phyloP scores from a whole-genome alignment of 2,888 invertebrate genomes.

The Villa cingulata region DNA sequence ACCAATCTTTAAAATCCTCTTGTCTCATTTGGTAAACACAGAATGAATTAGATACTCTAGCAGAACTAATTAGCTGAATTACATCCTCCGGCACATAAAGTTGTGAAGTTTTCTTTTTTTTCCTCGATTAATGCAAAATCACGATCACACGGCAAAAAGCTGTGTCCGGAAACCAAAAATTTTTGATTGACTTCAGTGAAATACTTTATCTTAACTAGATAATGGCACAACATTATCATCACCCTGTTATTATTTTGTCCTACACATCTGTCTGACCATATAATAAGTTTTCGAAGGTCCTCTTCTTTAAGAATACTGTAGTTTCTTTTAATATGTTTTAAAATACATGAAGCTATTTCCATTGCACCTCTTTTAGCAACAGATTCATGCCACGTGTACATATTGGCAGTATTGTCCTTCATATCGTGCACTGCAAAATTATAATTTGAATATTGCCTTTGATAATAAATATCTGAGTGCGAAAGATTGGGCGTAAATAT shows the following conservation, averaged over 20 bases:
- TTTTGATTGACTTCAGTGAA: not conserved
- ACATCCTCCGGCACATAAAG: no score
- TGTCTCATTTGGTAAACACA: no score
- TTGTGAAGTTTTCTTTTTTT: no score
- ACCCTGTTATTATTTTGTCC: not conserved
- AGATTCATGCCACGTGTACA: slow-evolving; percentile 11
- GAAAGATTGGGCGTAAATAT: slow-evolving; percentile 6
- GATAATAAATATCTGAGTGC: slow-evolving; percentile 3
- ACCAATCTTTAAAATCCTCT: no score
- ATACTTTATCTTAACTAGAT: not conserved
- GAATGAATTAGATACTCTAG: no score
- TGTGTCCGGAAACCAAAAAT: not conserved
- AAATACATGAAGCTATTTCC: slow-evolving; percentile 8
- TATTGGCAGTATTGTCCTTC: not conserved
- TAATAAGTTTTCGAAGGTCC: not conserved
- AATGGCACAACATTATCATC: not conserved
- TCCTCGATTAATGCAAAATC: not conserved
- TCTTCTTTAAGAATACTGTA: not conserved
- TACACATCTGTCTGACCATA: not conserved
- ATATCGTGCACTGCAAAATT: slow-evolving; percentile 4
- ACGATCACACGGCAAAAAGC: not conserved
- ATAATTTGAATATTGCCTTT: slow-evolving; percentile 7
- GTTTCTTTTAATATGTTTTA: not conserved
- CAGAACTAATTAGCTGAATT: no score
- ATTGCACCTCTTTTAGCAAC: slow-evolving; percentile 6